A percentile compares a stretch with the other conserved stretches of the same genome.
Evolutionary conservation across 2,797 vertebrate genomes (phyloP).

Genomic region (Lycodopsis pacificus): DNA sequence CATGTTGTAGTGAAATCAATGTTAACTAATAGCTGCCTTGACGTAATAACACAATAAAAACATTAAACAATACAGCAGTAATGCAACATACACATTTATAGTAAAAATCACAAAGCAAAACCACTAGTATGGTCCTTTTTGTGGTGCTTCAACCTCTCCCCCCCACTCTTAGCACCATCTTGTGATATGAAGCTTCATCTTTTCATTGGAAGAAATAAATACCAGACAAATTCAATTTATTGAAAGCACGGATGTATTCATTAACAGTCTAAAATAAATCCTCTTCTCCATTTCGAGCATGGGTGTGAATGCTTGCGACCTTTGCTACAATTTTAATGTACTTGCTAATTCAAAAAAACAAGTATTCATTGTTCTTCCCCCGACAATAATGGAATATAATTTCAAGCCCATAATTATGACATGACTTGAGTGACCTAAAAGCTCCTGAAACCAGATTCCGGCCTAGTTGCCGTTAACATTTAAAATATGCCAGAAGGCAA

Average conservation of each 20-base stretch:
- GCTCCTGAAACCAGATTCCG: constrained; percentile 19
- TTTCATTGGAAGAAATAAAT: not conserved
- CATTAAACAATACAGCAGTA: not conserved
- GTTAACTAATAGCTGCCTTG: not conserved
- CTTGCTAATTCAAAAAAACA: constrained; percentile 31
- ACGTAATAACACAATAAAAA: not conserved
- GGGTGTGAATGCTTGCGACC: constrained; percentile 23
- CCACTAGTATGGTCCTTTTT: not conserved
- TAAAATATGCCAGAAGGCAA: constrained; percentile 22
- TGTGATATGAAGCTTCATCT: not conserved
- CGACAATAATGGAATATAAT: constrained; percentile 42
- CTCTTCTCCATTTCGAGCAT: not conserved
- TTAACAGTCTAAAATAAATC: constrained; percentile 5
- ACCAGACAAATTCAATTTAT: constrained; percentile 3
- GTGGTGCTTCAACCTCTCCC: not conserved
- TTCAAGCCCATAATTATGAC: constrained; percentile 39
- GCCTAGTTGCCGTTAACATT: constrained; percentile 23
- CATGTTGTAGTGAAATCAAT: not conserved
- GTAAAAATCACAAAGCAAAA: not conserved
- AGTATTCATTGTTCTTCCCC: constrained; percentile 14
- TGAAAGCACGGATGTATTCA: constrained; percentile 6
- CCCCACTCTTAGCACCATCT: not conserved
- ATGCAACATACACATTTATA: not conserved
- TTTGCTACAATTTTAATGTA: constrained; percentile 37
- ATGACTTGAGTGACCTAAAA: constrained; percentile 21